These are phyloP conservation scores for Girardia tigrina DNA, from an alignment of 2,888 invertebrate species.

Conservation along the genomic window DNA sequence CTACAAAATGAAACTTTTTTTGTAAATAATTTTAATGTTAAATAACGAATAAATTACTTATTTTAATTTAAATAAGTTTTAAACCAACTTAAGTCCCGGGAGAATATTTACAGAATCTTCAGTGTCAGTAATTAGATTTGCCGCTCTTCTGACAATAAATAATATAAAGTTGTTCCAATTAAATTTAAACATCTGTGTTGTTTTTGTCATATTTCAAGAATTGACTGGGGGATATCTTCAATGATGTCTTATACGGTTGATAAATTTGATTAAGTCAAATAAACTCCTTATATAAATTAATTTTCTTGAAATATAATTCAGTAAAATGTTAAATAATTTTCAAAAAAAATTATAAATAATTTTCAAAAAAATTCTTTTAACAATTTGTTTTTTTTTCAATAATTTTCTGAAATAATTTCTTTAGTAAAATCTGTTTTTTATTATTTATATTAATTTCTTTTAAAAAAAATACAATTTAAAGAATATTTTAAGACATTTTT, in stretches of 20 bases:
- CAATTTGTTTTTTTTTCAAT: no score
- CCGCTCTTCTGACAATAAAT: neutral
- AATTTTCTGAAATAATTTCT: no score
- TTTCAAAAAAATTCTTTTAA: no score
- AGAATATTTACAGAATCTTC: conserved; percentile 5
- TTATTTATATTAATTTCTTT: no score
- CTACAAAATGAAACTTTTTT: no score
- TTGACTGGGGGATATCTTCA: conserved; percentile 15
- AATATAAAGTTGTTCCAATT: conserved; percentile 7
- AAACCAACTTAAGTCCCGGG: neutral
- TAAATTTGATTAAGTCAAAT: neutral
- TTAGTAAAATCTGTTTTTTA: no score
- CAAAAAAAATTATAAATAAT: neutral
- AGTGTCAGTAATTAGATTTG: neutral
- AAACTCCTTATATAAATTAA: neutral
- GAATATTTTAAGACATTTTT: no score
- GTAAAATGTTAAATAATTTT: neutral
- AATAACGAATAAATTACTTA: no score
- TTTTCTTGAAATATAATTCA: neutral
- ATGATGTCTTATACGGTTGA: neutral
- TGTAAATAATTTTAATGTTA: no score
- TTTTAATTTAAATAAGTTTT: no score
- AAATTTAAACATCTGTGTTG: neutral
- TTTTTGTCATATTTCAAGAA: neutral
- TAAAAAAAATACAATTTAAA: no score